Percentiles rank a stretch among this genome's conserved stretches.
Conservation (phyloP, 1,140 invertebrate genomes). For the Drosophila murphyi region DNA sequence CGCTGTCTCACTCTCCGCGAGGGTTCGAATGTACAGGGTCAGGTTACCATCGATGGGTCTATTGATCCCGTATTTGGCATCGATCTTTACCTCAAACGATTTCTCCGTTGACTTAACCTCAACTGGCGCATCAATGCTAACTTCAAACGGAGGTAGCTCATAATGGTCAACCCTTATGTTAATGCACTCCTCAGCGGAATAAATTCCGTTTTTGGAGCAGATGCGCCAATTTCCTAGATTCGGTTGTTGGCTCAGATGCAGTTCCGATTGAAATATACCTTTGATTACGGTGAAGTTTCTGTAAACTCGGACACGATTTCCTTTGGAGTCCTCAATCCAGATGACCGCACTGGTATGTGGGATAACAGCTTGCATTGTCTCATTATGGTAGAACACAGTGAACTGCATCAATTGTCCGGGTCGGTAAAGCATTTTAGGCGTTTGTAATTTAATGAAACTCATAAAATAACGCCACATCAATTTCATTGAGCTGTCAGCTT, state of each 20-base stretch:
- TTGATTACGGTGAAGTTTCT: not conserved
- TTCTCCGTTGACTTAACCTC: not conserved
- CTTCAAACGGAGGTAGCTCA: not conserved
- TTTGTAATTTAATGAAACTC: conserved; percentile 43
- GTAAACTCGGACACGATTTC: conserved; percentile 3
- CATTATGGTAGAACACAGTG: conserved; percentile 35
- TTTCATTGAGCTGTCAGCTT: not conserved
- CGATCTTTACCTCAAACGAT: not conserved
- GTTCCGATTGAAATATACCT: conserved; percentile 18
- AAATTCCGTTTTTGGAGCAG: conserved; percentile 7
- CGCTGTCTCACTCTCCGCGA: not conserved
- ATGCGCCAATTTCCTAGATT: conserved; percentile 40
- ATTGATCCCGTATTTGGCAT: not conserved
- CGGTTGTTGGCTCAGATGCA: conserved; percentile 3
- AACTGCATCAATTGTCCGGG: conserved; percentile 35
- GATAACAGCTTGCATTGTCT: not conserved
- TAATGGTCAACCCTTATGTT: conserved; percentile 12
- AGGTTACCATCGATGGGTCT: conserved; percentile 2
- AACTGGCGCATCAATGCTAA: not conserved
- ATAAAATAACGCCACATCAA: conserved; percentile 15
- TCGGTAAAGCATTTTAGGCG: conserved; percentile 17
- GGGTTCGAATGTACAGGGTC: not conserved
- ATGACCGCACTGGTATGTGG: not conserved
- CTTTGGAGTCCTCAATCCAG: conserved; percentile 33
- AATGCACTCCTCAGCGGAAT: not conserved